Conservation (phyloP, 2,888 invertebrate species). For the Rhingia rostrata region DNA sequence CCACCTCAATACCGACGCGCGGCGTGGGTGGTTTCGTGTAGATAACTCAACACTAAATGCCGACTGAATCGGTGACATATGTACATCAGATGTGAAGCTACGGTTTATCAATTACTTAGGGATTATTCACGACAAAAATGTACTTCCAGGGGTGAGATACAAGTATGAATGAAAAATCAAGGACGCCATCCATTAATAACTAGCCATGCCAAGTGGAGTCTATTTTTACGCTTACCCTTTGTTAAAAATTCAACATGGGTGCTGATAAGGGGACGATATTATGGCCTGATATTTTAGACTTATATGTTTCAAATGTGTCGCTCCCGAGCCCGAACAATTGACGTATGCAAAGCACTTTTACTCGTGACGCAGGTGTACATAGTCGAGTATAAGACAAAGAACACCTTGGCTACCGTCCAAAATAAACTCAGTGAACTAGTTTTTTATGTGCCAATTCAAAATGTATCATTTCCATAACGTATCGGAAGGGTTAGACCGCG, state of each 20-base stretch:
- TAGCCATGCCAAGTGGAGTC: slow-evolving; percentile 7
- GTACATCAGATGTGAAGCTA: background rate
- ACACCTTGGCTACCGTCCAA: slow-evolving; percentile 40
- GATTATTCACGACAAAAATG: slow-evolving; percentile 1
- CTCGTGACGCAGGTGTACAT: slow-evolving; percentile 34
- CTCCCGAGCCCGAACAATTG: slow-evolving; percentile 8
- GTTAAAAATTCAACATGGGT: slow-evolving; percentile 14
- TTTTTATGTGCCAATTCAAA: slow-evolving; percentile 34
- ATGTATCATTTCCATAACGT: slow-evolving; percentile 29
- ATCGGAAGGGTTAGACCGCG: background rate
- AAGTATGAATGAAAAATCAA: slow-evolving; percentile 12
- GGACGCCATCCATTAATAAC: slow-evolving; percentile 34
- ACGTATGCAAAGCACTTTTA: slow-evolving; percentile 27
- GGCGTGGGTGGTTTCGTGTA: slow-evolving; percentile 9
- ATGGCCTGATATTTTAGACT: slow-evolving; percentile 33
- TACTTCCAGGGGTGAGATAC: background rate
- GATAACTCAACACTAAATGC: background rate
- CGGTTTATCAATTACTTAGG: slow-evolving; percentile 40
- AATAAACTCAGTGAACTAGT: slow-evolving; percentile 15
- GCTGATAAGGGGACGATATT: slow-evolving; percentile 17
- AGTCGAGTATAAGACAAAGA: slow-evolving; percentile 9
- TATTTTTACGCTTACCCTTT: slow-evolving; percentile 14
- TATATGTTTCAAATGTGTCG: slow-evolving; percentile 18
- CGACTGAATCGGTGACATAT: slow-evolving; percentile 5
- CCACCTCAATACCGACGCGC: background rate